Base-by-base conservation (phyloP, 2,888 invertebrate species). In the Trichacis sp. region DNA sequence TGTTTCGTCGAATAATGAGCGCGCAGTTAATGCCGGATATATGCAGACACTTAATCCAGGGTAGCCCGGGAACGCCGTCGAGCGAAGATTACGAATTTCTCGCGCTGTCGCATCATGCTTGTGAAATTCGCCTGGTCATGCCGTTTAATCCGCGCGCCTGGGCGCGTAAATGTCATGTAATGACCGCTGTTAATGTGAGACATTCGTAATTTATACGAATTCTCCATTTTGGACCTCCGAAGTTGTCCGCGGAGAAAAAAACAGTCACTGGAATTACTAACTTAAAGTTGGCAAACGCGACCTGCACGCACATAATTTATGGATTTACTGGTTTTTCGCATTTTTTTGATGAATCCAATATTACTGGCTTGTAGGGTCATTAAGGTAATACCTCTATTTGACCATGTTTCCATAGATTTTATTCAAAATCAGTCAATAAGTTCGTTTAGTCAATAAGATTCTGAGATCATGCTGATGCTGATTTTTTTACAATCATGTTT, bases 71-170 rank as follows among this genome's bases (percentile, higher is more conserved):
- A n/a, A n/a, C n/a, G n/a, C 12, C 29, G 42, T 53, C 36, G 1
- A 45, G 46, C 51, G 47, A 64, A 46, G 49, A 61, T 56, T 50
- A 53, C 47, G 53, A 59, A 59, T 59, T 59, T 52, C 48, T 52
- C 14, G 33, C 45, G 9, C 40, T 30, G 47, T 54, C 47, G 38
- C 1, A 24, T 46, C 20, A 17, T 11, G 15, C 18, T 20, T 14
- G 42, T 55, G 71, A 74, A 75, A 76, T 75, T 67, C 71, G 75
- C 74, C 68, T 64, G 72, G 79, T 79, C 79, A 80, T 71, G 64
- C 70, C 69, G 68, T 58, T 78, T 78, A 79, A 79, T 80, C 74
- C 73, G 73, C 58, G 58, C 63, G 51, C 45, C 51, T 43, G 47
- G 61, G 49, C 45, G 47, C 45, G 42, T 61, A 53, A 57, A 57